phyloP scores from a whole-genome alignment of 2,888 invertebrate genomes.

The Horisme vitalbata region DNA sequence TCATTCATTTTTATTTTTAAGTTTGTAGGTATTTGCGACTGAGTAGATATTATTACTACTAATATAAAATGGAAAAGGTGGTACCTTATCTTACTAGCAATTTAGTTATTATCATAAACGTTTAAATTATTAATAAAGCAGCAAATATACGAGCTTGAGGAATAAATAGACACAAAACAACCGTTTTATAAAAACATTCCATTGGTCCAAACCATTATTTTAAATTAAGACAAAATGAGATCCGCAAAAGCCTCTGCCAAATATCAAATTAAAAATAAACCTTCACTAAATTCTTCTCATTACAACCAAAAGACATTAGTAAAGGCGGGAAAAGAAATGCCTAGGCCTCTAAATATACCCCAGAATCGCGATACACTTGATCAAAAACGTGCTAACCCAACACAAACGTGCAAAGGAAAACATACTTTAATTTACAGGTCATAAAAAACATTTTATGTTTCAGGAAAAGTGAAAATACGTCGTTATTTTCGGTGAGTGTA shows the following conservation, averaged over 20 bases:
- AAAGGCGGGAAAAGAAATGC: slow-evolving; percentile 71
- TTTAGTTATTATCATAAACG: too few species aligned
- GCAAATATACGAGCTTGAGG: too few species aligned
- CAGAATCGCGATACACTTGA: slow-evolving; percentile 47
- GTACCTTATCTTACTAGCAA: too few species aligned
- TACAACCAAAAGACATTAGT: slow-evolving; percentile 75
- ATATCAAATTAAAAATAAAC: slow-evolving; percentile 67
- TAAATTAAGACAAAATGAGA: slow-evolving; percentile 40
- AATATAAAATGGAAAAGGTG: too few species aligned
- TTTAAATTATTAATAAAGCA: too few species aligned
- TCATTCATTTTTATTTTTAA: too few species aligned
- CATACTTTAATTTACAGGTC: slow-evolving; percentile 43
- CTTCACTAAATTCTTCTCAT: slow-evolving; percentile 72
- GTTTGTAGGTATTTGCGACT: too few species aligned
- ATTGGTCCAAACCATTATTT: slow-evolving; percentile 25
- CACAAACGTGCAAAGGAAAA: slow-evolving; percentile 39
- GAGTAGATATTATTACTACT: too few species aligned
- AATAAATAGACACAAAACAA: not conserved
- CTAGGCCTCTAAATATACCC: slow-evolving; percentile 71
- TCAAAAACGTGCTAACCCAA: slow-evolving; percentile 31
- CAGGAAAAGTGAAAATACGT: slow-evolving; percentile 49
- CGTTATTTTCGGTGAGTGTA: slow-evolving; percentile 51
- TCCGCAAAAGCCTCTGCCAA: slow-evolving; percentile 42
- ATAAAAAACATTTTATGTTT: slow-evolving; percentile 50
- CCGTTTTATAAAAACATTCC: slow-evolving; percentile 23